Evolutionary conservation across 2,888 invertebrate species (phyloP), one percentile per base, ranked within the genome.

Genomic region (Loripinus fragilis): DNA sequence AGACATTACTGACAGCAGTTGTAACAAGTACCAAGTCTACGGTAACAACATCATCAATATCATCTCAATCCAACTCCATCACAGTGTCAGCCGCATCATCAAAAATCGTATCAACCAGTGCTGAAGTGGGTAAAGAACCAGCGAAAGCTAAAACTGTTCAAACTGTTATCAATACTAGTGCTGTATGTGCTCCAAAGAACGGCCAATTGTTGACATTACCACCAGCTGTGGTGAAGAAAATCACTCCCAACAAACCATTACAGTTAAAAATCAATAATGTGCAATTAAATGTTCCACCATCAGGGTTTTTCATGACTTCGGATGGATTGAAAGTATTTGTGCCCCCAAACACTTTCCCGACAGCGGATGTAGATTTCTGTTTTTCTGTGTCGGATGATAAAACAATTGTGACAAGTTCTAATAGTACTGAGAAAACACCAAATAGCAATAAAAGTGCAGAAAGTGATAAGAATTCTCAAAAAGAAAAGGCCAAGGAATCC

Each of bases 141-240:
- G 35, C 66, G 35, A 70, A 50, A n/a, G 30, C 64, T 25, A 60
- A 64, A 30, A 65, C 73, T 33, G 75, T 77, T 15, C 80, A 81
- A 17, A 72, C 80, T 25, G 66, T 81, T 15, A 78, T 84, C 28
- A 77, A 83, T 48, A 78, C 79, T 1, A 80, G 78, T 25, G 60
- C 74, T 45, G 72, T 77, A 23, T 65, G 79, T 72, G 80, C 80
- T 66, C 83, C 83, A 38, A 70, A 78, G 42, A 87, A 86, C 72
- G 89, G 88, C 41, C 91, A 92, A 79, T 66, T 92, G 45, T 76
- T 92, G 48, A 91, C 91, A 8, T 83, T 92, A 28, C 92, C 92
- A 1, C 78, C 85, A 17, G 87, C 87, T 17, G 87, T 92, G 8
- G 79, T 87, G 10, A 88, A 86, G 69, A 83, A 88, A 64, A 76